These are phyloP conservation scores for Tetropium fuscum DNA, from an alignment of 2,888 invertebrate species.

Conservation along the genomic window DNA sequence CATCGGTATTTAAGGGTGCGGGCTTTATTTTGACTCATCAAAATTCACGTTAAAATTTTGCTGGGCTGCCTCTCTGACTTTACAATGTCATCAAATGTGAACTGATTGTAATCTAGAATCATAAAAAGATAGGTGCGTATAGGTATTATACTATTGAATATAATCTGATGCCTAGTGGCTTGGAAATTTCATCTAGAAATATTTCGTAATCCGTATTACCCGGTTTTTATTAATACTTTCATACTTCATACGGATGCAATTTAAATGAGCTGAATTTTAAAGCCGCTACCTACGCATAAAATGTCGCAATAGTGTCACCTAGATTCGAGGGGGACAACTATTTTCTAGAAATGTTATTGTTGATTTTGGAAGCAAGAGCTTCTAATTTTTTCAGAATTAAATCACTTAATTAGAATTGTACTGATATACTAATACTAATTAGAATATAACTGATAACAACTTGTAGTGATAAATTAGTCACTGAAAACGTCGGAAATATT, in stretches of 20 bases:
- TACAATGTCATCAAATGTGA: conserved; percentile 7
- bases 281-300: neutral
- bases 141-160: neutral
- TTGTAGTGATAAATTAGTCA: too few species aligned
- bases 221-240: neutral
- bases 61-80: conserved; percentile 4
- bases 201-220: neutral
- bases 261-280: neutral
- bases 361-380: too few species aligned
- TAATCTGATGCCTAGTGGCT: neutral
- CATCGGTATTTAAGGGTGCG: conserved; percentile 23
- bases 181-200: conserved; percentile 1
- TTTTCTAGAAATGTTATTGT: too few species aligned
- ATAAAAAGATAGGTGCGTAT: neutral
- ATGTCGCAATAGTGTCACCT: neutral
- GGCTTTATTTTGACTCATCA: conserved; percentile 26
- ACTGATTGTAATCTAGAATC: conserved; percentile 6
- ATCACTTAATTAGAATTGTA: too few species aligned
- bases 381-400: too few species aligned
- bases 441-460: too few species aligned
- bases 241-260: neutral
- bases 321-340: neutral
- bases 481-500: too few species aligned
- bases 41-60: conserved; percentile 18
- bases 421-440: too few species aligned